These are phyloP conservation scores for Rhingia campestris DNA, from an alignment of 2,888 invertebrate genomes.

Conservation along the genomic window DNA sequence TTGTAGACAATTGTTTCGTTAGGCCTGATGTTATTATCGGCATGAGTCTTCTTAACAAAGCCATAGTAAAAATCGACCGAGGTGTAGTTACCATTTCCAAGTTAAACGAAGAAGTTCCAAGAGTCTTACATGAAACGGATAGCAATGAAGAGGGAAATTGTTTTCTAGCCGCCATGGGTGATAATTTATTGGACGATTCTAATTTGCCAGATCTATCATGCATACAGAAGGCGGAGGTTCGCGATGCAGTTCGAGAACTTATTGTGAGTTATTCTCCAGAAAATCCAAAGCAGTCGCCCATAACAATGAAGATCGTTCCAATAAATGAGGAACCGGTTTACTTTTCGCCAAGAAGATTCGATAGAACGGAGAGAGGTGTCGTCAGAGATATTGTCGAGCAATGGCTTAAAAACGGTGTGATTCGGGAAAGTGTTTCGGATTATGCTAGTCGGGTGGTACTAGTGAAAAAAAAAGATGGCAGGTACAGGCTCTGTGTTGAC, in stretches of 20 bases:
- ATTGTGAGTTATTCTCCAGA: neutral
- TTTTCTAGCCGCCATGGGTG: no score
- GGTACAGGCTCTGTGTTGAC: slow-evolving; percentile 75
- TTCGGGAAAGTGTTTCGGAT: no score
- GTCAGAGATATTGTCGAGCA: slow-evolving; percentile 28
- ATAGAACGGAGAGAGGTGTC: slow-evolving; percentile 28
- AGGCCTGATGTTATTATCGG: neutral
- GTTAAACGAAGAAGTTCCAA: neutral
- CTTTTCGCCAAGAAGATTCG: slow-evolving; percentile 45
- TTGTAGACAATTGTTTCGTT: neutral
- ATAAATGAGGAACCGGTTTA: slow-evolving; percentile 45
- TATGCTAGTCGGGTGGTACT: slow-evolving; percentile 75
- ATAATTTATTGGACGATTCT: no score
- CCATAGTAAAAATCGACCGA: neutral
- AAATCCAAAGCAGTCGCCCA: slow-evolving; percentile 8
- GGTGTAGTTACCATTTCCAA: neutral
- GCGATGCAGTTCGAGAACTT: neutral
- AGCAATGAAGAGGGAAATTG: no score
- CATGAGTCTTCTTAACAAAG: slow-evolving; percentile 3
- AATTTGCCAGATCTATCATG: no score
- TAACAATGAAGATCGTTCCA: slow-evolving; percentile 41
- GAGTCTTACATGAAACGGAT: no score
- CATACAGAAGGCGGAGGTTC: no score
- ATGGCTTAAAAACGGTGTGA: slow-evolving; percentile 30
- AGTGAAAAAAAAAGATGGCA: slow-evolving; percentile 74